Percentiles rank a stretch among this genome's conserved stretches.
Conservation (phyloP, 2,797 vertebrate species). For the Thaleichthys pacificus region DNA sequence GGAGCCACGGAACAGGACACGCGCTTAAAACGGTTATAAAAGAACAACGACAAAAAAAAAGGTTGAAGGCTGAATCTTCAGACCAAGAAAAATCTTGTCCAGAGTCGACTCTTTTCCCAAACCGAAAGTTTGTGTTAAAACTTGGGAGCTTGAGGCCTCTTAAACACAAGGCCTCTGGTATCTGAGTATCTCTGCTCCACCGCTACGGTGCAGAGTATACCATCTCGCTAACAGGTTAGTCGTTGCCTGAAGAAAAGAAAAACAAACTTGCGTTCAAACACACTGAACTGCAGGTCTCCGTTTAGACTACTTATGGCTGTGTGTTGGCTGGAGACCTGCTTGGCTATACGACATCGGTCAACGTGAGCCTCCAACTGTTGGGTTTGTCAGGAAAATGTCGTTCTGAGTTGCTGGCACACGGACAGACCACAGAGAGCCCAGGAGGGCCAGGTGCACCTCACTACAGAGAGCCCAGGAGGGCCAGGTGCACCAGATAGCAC, state of each 20-base stretch:
- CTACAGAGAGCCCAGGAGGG: neutral
- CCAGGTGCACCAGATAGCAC: too few relatives aligned
- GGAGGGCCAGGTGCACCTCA: too few relatives aligned
- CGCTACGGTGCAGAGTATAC: neutral
- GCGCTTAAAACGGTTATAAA: neutral
- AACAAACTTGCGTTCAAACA: too few relatives aligned
- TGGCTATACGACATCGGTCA: too few relatives aligned
- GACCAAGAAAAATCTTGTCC: too few relatives aligned
- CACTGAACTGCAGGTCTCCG: too few relatives aligned
- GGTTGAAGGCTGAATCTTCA: neutral
- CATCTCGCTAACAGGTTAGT: neutral
- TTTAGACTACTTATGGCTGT: too few relatives aligned
- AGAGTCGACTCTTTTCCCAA: neutral
- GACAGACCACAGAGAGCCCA: too few relatives aligned
- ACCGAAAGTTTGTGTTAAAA: neutral
- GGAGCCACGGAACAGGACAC: neutral
- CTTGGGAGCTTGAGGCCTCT: neutral
- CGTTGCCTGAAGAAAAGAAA: too few relatives aligned
- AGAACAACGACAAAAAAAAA: neutral
- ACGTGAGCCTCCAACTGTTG: too few relatives aligned
- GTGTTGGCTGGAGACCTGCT: too few relatives aligned
- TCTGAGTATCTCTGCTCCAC: neutral
- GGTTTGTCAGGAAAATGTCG: too few relatives aligned
- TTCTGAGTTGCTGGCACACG: neutral
- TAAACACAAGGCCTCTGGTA: neutral